Conservation (phyloP, 2,888 invertebrate genomes). For the Bombylius major region DNA sequence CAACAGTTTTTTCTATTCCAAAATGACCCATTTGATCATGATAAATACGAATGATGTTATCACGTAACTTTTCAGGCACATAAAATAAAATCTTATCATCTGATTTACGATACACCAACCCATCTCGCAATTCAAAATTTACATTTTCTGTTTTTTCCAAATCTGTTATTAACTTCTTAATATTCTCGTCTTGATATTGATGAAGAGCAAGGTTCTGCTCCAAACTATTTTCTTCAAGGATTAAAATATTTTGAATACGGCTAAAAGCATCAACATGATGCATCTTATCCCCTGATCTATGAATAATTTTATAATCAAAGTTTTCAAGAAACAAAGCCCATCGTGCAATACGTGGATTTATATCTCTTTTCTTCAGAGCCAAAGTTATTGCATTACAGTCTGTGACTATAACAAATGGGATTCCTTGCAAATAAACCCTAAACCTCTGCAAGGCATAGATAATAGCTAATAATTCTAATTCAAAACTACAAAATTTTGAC, state of each 20-base stretch:
- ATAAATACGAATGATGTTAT: slow-evolving; percentile 7
- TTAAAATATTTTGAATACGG: slow-evolving; percentile 11
- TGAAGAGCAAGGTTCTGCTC: slow-evolving; percentile 15
- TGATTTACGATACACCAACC: slow-evolving; percentile 1
- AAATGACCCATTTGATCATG: slow-evolving; percentile 20
- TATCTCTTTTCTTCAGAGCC: slow-evolving; percentile 21
- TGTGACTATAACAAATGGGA: slow-evolving; percentile 21
- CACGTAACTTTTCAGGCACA: background rate
- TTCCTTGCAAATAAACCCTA: slow-evolving; percentile 19
- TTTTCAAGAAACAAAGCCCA: slow-evolving; percentile 21
- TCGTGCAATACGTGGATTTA: slow-evolving; percentile 21
- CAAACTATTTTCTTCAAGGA: slow-evolving; percentile 17
- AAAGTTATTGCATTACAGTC: slow-evolving; percentile 21
- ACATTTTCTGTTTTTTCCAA: slow-evolving; percentile 8
- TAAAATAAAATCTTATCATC: slow-evolving; percentile 8
- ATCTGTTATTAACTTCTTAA: slow-evolving; percentile 9
- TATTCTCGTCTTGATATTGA: slow-evolving; percentile 12
- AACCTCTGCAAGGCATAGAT: slow-evolving; percentile 20
- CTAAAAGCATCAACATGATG: slow-evolving; percentile 21
- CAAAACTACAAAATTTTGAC: slow-evolving; percentile 24
- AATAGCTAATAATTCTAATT: slow-evolving; percentile 21
- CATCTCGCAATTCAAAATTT: background rate
- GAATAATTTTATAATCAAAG: slow-evolving; percentile 17
- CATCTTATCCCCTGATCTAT: slow-evolving; percentile 17
- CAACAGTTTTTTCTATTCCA: slow-evolving; percentile 17